Evolutionary conservation across 2,113 vertebrate genomes (phyloP), one percentile per base, ranked within the genome.

Genomic region (Bubo scandiacus): DNA sequence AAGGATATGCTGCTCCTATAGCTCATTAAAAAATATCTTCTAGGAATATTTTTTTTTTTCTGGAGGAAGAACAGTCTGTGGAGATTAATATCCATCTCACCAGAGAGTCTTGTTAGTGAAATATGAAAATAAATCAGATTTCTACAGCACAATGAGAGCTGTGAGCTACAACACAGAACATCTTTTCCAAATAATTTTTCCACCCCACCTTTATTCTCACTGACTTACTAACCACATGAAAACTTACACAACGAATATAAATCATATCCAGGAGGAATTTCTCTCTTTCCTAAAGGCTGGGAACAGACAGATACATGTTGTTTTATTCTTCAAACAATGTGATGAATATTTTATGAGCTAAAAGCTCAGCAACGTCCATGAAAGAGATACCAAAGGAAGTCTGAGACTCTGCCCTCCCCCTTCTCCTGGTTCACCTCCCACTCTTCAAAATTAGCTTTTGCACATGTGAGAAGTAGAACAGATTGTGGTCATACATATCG

Each of bases 261-360:
- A 91, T 87, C 80, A 91, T 93, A 91, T 92, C 94, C 92, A 93
- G 81, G 59, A 96, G 95, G 94, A 98, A 92, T 83, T 97, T 49
- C 30, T 82, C 81, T 91, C 65, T 89, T 68, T 96, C 78, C 51
- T 90, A 74, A 96, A 96, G 65, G 26, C 86, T 87, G 15, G 38
- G 55, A 96, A 45, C n/a, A 92, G 65, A 88, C 38, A 84, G 40
- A 90, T 84, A 70, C 32, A 72, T 84, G 65, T 87, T 94, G 81
- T 96, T 97, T 97, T 94, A 95, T 91, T 95, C 94, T 96, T 97
- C 87, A 98, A 97, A 97, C 34, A 97, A 90, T 55, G n/a, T 27
- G 38, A 82, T 97, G 59, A 97, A 96, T 96, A 97, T 97, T 98
- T 97, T 77, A 97, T 94, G 88, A 96, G 66, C 68, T 92, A 88